phyloP scores from a whole-genome alignment of 2,888 invertebrate genomes.

The Agrochola lota region DNA sequence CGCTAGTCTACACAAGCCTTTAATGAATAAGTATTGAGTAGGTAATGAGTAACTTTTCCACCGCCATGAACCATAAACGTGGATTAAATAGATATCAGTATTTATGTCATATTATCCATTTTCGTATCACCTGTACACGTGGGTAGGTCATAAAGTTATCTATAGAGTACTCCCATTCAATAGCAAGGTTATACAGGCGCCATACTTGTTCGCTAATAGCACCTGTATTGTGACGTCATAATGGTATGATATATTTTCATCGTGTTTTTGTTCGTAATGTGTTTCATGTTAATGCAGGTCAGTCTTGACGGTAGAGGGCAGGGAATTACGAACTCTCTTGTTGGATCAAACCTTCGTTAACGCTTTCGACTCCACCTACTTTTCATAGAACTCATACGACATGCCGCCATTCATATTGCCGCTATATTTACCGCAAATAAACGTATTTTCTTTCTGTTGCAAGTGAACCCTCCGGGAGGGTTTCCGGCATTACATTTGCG shows the following conservation, averaged over 20 bases:
- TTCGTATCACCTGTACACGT: neutral
- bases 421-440: too few species aligned
- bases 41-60: neutral
- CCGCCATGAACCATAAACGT: neutral
- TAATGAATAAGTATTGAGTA: neutral
- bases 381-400: too few species aligned
- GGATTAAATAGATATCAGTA: neutral
- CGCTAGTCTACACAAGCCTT: too few species aligned
- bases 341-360: too few species aligned
- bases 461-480: too few species aligned
- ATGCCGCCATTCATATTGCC: too few species aligned
- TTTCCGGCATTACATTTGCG: too few species aligned
- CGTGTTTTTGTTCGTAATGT: slow-evolving; percentile 29
- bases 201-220: neutral
- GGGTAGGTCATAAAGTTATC: slow-evolving; percentile 11
- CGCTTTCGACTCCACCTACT: too few species aligned
- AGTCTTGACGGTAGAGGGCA: slow-evolving; percentile 13
- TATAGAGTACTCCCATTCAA: neutral
- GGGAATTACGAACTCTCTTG: neutral
- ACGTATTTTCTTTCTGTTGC: too few species aligned
- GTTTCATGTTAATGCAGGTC: slow-evolving; percentile 38
- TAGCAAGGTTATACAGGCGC: slow-evolving; percentile 9
- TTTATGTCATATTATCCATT: neutral
- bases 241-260: neutral
- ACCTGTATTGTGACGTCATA: slow-evolving; percentile 31